Evolutionary conservation across 2,797 vertebrate genomes (phyloP).

Genomic region (Gobio occitaniae): DNA sequence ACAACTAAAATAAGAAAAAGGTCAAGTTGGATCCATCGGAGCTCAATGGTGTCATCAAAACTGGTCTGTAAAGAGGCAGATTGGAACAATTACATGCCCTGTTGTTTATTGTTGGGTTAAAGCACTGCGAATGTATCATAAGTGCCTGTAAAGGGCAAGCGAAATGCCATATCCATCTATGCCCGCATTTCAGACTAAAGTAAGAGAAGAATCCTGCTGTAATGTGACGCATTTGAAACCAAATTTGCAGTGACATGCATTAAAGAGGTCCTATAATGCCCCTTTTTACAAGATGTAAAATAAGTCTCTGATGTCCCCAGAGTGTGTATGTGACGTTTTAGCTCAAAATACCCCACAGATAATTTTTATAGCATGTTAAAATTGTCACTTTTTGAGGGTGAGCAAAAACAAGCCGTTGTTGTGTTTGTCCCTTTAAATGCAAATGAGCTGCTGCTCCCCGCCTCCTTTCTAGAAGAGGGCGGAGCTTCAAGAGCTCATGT

Average conservation of each 20-base stretch:
- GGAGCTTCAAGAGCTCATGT: no score
- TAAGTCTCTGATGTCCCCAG: no score
- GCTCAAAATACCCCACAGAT: no score
- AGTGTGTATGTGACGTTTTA: no score
- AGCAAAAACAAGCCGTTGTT: no score
- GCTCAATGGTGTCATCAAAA: not conserved
- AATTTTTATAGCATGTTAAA: no score
- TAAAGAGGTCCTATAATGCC: no score
- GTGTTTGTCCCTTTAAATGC: no score
- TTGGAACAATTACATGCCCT: constrained; percentile 6
- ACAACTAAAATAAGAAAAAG: constrained; percentile 25
- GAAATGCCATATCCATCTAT: constrained; percentile 12
- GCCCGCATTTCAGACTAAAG: not conserved
- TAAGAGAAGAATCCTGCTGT: not conserved
- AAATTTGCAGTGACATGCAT: not conserved
- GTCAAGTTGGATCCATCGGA: not conserved
- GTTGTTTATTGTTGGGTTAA: not conserved
- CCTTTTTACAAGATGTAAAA: no score
- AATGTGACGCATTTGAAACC: not conserved
- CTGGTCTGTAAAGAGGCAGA: not conserved
- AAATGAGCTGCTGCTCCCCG: no score
- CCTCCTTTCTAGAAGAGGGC: no score
- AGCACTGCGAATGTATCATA: not conserved
- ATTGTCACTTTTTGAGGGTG: no score
- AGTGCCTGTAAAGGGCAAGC: constrained; percentile 28